Base-by-base conservation (phyloP, 2,797 vertebrate genomes). In the Chaetophractus vellerosus region DNA sequence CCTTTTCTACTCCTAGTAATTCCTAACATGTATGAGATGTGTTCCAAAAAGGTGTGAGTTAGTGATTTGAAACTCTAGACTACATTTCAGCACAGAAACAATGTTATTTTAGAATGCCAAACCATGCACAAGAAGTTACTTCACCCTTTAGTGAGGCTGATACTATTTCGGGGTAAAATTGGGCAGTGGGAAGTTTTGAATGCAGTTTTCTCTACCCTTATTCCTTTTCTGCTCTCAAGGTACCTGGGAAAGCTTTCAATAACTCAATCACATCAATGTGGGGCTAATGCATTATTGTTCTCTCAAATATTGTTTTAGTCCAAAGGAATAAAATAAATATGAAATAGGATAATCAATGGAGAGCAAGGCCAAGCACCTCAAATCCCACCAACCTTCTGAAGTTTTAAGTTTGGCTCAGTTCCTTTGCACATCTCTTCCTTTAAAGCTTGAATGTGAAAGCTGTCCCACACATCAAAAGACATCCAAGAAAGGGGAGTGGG, bases 401-500 rank as follows among this genome's bases (percentile, higher is more conserved):
- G 19, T 75, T 61, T 90, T 55, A 57, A 23, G 18, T 91, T 81
- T 38, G 38, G 41, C 18, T 57, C 63, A 79, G 6, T 66, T 95
- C 52, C 91, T 90, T 92, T 24, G 16, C 28, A 68, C 8, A 8
- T 86, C 33, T 55, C 23, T 87, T 95, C 36, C 57, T 90, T 91
- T 94, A 84, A 79, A 74, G 12, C 23, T 59, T 50, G 36, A 15
- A 23, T 76, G 28, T 81, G 63, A 92, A 82, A 48, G 10, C 3
- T 95, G 45, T 79, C 26, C 15, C 14, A 72, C 24, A 91, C 2
- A 11, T 66, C 52, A 80, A 84, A 59, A 19, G 52, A 78, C 21
- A 61, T 48, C 21, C 52, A 95, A 84, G 76, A 95, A 91, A 85
- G 69, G 90, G 24, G 81, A 94, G 89, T 82, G 69, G 87, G 28